Evolutionary conservation across 2,888 invertebrate species (phyloP), one percentile per base, ranked within the genome.

Genomic region (Caenorhabditis sp.): DNA sequence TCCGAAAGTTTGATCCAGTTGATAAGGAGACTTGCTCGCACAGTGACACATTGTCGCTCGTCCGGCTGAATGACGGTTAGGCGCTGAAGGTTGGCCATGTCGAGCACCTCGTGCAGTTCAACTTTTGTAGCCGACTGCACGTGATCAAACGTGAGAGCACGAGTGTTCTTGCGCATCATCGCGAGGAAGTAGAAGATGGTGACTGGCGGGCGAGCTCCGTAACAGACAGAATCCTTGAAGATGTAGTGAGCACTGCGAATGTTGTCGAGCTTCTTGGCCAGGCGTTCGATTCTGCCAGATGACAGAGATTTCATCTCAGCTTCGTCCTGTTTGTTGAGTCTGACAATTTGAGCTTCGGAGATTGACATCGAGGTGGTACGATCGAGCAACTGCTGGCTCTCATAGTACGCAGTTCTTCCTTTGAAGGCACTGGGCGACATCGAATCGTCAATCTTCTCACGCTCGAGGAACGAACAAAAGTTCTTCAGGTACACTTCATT

Each of bases 381-480:
- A 28, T 72, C 71, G 5, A 44, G 44, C 32, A 28, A 26, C 44
- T 24, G 35, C 13, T 44, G 53, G 15, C 40, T 61, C 51, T 76
- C 76, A 24, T 76, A 76, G 35, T 53, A 67, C 8, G 76, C 76
- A 1, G 76, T 76, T 67, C 76, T 60, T 32, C 76, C 76, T 51
- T 56, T 72, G 24, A 47, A 72, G 6, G 56, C 37, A 18, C 56
- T 80, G 55, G 68, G 68, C 4, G 58, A 62, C 56, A 72, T 55
- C 8, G 55, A 65, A 37, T 72, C 72, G 9, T 80, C 69, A 13
- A 65, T 26, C 26, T 70, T 70, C 44, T 82, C 82, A 0, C 82
- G 62, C 44, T 82, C 82, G 13, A 82, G 56, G 56, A 82, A 82
- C 9, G 82, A 82, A 51, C 82, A 78, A 22, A 82, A 82, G 40